These are phyloP conservation scores for Muntiacus muntjak DNA, from an alignment of 2,113 vertebrate genomes.

Conservation along the genomic window DNA sequence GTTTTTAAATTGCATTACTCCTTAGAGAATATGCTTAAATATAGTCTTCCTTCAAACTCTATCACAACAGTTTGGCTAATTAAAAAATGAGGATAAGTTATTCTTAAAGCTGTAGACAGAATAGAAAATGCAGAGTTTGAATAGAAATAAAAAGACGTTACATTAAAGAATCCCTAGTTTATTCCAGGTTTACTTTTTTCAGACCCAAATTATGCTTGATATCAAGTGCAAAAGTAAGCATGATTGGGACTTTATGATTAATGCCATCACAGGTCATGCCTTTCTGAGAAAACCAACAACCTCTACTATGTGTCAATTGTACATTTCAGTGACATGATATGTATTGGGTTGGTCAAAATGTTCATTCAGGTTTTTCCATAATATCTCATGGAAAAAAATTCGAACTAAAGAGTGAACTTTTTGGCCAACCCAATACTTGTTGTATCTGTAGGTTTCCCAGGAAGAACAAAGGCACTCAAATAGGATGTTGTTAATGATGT, in stretches of 20 bases:
- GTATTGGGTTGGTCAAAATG: background rate
- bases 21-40: constrained; percentile 11
- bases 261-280: background rate
- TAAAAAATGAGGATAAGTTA: background rate
- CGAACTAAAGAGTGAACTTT: background rate
- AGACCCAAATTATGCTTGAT: background rate
- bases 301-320: background rate
- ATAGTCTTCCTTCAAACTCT: background rate
- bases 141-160: background rate
- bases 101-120: background rate
- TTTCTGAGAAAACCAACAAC: background rate
- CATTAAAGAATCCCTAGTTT: background rate
- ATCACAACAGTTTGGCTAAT: background rate
- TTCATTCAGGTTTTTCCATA: background rate
- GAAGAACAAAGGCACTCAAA: background rate
- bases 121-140: background rate
- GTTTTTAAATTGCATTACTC: constrained; percentile 9
- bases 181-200: background rate
- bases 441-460: no score
- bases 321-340: background rate
- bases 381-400: background rate
- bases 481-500: background rate
- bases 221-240: background rate
- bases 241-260: background rate
- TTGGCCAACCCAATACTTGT: background rate